These are phyloP conservation scores for Myiothlypis chrysogaster DNA, from an alignment of 2,797 vertebrate genomes.

Conservation along the genomic window DNA sequence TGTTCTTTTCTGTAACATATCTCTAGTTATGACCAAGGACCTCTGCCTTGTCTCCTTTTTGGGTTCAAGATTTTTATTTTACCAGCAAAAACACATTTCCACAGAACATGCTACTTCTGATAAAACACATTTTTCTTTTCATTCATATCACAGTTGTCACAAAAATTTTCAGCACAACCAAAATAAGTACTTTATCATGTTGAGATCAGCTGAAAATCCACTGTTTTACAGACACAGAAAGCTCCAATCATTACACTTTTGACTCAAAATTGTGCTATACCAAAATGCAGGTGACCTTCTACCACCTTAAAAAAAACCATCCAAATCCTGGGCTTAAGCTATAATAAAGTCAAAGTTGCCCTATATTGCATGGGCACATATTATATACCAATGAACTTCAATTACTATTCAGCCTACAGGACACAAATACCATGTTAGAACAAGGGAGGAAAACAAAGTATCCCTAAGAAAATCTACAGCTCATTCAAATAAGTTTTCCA, in stretches of 20 bases:
- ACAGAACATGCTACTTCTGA: not conserved
- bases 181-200: not conserved
- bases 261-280: not conserved
- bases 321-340: not conserved
- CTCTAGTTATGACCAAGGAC: not conserved
- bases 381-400: not conserved
- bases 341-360: not conserved
- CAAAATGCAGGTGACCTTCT: not conserved
- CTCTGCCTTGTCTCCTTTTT: not conserved
- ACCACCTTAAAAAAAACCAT: not conserved
- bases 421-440: not conserved
- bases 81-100: not conserved
- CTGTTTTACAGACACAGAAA: not conserved
- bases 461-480: not conserved
- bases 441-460: not conserved
- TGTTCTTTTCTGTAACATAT: not conserved
- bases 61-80: not conserved
- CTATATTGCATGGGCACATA: not conserved
- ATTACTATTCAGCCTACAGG: not conserved
- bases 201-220: not conserved
- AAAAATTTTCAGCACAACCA: not conserved
- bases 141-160: not conserved
- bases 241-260: not conserved
- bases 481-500: not conserved
- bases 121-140: not conserved